A percentile compares a stretch with the other conserved stretches of the same genome.
Evolutionary conservation across 2,888 invertebrate species (phyloP).

Genomic region (Campopleginae sp.): DNA sequence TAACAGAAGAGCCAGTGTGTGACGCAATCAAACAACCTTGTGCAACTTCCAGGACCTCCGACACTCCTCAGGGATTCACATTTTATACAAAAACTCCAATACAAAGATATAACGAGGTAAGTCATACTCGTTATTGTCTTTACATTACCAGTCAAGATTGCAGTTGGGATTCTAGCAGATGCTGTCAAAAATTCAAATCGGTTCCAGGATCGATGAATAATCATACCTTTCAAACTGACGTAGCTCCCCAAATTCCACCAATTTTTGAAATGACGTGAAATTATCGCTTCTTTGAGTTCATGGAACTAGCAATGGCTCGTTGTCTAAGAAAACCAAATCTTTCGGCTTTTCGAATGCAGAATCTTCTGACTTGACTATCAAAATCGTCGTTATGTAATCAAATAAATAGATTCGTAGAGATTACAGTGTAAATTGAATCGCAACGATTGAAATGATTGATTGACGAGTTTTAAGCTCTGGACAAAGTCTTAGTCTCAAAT

Average conservation of each 20-base stretch:
- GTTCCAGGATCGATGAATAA: not conserved
- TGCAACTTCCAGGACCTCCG: slow-evolving; percentile 53
- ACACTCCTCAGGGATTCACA: slow-evolving; percentile 44
- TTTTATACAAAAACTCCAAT: slow-evolving; percentile 16
- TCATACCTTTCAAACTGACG: not conserved
- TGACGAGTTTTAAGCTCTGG: not conserved
- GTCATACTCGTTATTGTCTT: slow-evolving; percentile 24
- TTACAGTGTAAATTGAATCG: not conserved
- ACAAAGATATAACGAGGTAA: slow-evolving; percentile 44
- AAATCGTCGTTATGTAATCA: not conserved
- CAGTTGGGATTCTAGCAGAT: not conserved
- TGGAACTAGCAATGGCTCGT: no score
- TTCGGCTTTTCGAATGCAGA: no score
- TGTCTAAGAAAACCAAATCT: no score
- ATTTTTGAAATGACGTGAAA: not conserved
- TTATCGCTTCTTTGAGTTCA: no score
- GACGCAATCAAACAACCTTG: slow-evolving; percentile 13
- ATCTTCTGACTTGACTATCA: not conserved
- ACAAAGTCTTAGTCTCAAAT: not conserved
- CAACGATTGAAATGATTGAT: not conserved
- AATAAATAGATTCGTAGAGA: not conserved
- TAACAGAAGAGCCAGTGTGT: slow-evolving; percentile 48
- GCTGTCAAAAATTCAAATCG: not conserved
- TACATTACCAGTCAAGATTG: not conserved
- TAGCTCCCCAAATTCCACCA: not conserved